Evolutionary conservation across 2,888 invertebrate genomes (phyloP).

Genomic region (Campoplex nolae): DNA sequence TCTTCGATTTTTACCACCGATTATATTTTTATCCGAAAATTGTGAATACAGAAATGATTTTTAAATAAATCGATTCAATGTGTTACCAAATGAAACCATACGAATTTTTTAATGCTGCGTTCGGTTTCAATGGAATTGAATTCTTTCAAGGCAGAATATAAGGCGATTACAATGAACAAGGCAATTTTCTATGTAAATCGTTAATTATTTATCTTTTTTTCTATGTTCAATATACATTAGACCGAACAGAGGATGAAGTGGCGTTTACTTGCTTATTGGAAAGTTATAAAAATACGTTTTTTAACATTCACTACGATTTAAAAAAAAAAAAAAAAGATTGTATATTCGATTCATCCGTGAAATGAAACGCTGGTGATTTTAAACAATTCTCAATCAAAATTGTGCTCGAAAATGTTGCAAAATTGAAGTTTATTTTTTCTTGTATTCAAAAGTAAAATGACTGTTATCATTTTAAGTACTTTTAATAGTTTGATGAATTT

Average conservation of each 20-base stretch:
- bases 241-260: conserved; percentile 27
- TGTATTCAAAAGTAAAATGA: background rate
- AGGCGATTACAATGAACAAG: conserved; percentile 26
- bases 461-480: background rate
- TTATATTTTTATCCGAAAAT: background rate
- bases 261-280: conserved; percentile 24
- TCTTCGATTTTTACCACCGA: background rate
- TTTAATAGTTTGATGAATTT: background rate
- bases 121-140: background rate
- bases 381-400: background rate
- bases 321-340: conserved; percentile 1
- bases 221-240: conserved; percentile 30
- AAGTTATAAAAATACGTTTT: conserved; percentile 33
- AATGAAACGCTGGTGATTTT: conserved; percentile 8
- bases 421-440: background rate
- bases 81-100: background rate
- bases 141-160: background rate
- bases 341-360: background rate
- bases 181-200: conserved; percentile 31
- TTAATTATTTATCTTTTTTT: conserved; percentile 21
- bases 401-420: background rate
- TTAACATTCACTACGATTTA: background rate
- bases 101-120: conserved; percentile 5
- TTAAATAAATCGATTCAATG: background rate
- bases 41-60: background rate